Base-by-base conservation (phyloP, 30 jellyfish, hydroid and myxozoan species). In the Hydractinia echinata region DNA sequence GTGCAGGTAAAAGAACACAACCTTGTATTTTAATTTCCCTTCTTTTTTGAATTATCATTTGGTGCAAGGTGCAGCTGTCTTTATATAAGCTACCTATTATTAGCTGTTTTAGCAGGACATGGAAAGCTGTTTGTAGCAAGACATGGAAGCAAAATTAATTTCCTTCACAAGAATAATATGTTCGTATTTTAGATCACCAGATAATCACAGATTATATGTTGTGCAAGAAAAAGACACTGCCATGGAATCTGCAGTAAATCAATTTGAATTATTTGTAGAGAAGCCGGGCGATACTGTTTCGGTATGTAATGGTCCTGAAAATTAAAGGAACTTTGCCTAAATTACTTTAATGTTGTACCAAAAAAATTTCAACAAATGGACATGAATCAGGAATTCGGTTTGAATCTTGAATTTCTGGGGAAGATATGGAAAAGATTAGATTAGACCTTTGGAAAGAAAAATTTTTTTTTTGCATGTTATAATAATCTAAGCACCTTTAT, bases 201-300 rank as follows among this genome's bases (percentile, higher is more conserved):
- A 85, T 4, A 91, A 86, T 53, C 88, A 62, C 16, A 82, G 76
- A 48, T 86, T 86, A 66, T 91, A 56, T 58, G 88, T 91, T 51
- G 98, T 83, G 49, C 88, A 91, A 79, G 90, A 82, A 14, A 73
- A 72, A 50, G 78, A 79, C 14, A 78, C 76, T 14, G 96, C 95
- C n/a, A 53, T 86, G 83, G 82, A 84, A 67, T 82, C 77, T 51
- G 83, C 91, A 2, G 39, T 91, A 44, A 79, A 83, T 15, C 96
- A 91, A 54, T 84, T 81, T 39, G 85, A 86, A 67, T 68, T 90
- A 6, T 85, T 85, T 30, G 64, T 79, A 54, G 92, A 82, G 20
- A 81, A 85, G 72, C 95, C 97, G 39, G 93, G 73, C 20, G 95
- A 86, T 66, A 69, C 82, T 4, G 66, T 90, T 6, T 90, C 97